A percentile compares a stretch with the other conserved stretches of the same genome.
Evolutionary conservation across 2,888 invertebrate genomes (phyloP).

Genomic region (Gymnocheta viridis): DNA sequence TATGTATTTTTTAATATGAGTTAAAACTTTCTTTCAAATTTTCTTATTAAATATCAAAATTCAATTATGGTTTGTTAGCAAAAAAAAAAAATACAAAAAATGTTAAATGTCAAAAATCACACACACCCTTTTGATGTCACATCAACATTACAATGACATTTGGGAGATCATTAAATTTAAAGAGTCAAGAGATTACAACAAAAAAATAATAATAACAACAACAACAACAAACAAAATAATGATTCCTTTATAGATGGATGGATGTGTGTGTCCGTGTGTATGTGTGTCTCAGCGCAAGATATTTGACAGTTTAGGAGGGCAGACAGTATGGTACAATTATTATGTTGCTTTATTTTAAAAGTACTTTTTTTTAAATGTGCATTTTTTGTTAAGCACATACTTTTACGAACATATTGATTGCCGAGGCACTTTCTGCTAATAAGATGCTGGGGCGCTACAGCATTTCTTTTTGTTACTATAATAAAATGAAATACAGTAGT

Average conservation of each 20-base stretch:
- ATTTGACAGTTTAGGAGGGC: too few relatives aligned
- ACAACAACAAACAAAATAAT: conserved; percentile 1
- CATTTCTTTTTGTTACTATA: too few relatives aligned
- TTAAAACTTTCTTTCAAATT: conserved; percentile 61
- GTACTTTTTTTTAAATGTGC: too few relatives aligned
- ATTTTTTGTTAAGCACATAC: too few relatives aligned
- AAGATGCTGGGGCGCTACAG: too few relatives aligned
- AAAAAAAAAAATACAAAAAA: not conserved
- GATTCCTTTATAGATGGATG: not conserved
- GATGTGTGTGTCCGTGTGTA: not conserved
- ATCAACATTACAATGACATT: conserved; percentile 14
- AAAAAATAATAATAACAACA: not conserved
- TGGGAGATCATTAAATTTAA: not conserved
- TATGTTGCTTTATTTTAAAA: too few relatives aligned
- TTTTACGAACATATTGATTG: too few relatives aligned
- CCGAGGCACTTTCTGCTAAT: too few relatives aligned
- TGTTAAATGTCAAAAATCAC: conserved; percentile 42
- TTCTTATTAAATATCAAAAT: conserved; percentile 27
- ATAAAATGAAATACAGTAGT: too few relatives aligned
- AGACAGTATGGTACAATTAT: too few relatives aligned
- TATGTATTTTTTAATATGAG: not conserved
- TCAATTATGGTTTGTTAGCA: conserved; percentile 10
- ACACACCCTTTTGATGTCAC: conserved; percentile 42
- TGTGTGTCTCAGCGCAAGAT: too few relatives aligned
- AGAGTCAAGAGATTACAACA: not conserved